These are phyloP conservation scores for Calephelis virginiensis DNA, from an alignment of 1,140 invertebrate species.

Conservation along the genomic window DNA sequence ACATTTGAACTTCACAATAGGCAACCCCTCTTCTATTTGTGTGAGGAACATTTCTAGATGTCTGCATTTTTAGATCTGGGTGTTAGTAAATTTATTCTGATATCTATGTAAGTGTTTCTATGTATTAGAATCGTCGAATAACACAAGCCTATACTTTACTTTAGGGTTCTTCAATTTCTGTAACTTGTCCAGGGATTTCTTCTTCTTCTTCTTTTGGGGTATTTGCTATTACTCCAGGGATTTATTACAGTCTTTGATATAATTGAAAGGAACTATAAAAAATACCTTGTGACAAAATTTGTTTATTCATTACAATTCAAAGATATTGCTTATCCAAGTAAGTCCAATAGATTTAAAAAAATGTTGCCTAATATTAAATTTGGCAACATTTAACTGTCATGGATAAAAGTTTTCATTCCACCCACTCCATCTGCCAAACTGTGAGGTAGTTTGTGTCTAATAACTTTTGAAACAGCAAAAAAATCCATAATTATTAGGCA, in stretches of 20 bases:
- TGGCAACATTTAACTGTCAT: constrained; percentile 23
- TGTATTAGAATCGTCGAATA: too few species aligned
- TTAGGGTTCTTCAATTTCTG: too few species aligned
- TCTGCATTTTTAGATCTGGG: too few species aligned
- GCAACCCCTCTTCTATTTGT: too few species aligned
- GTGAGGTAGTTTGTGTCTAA: constrained; percentile 58
- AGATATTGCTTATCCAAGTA: constrained; percentile 37
- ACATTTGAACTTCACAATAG: too few species aligned
- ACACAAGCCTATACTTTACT: too few species aligned
- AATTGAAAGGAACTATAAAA: constrained; percentile 17
- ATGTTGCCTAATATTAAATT: constrained; percentile 17
- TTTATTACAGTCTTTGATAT: neutral
- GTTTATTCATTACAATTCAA: constrained; percentile 41
- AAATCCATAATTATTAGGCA: constrained; percentile 19
- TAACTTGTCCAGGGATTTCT: too few species aligned
- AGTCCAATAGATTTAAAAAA: constrained; percentile 11
- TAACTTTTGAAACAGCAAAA: constrained; percentile 32
- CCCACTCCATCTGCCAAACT: constrained; percentile 54
- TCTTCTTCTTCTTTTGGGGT: too few species aligned
- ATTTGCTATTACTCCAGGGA: too few species aligned
- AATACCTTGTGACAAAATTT: constrained; percentile 36
- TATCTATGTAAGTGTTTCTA: too few species aligned
- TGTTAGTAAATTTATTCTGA: too few species aligned
- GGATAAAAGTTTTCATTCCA: constrained; percentile 24
- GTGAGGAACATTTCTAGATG: too few species aligned